Conservation (phyloP, 2,113 vertebrate species). For the Choloepus hoffmanni region DNA sequence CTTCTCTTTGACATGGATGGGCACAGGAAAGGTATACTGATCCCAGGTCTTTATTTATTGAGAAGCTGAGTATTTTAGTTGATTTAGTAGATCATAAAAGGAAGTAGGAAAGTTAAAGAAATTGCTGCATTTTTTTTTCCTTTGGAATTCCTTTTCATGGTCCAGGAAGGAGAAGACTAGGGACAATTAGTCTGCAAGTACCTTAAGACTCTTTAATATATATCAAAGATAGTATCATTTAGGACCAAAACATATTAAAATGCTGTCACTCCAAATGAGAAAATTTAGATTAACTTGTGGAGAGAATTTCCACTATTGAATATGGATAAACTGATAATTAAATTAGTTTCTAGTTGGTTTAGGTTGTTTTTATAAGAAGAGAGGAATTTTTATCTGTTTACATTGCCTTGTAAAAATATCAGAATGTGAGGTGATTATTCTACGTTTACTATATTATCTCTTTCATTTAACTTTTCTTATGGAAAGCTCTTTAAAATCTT, state of each 20-base stretch:
- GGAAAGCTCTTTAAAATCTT: conserved; percentile 38
- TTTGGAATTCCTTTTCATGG: not conserved
- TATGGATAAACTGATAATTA: conserved; percentile 54
- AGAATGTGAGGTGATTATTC: not conserved
- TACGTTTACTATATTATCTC: not conserved
- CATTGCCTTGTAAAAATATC: not conserved
- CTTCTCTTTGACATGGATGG: conserved; percentile 27
- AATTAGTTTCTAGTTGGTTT: conserved; percentile 40
- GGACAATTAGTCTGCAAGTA: not conserved
- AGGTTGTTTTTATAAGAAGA: conserved; percentile 30
- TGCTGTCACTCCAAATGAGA: not conserved
- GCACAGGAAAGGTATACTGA: conserved; percentile 38
- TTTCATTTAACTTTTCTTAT: conserved; percentile 45
- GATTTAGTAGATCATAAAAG: conserved; percentile 58
- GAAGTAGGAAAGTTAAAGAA: conserved; percentile 41
- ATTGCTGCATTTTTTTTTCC: conserved; percentile 29
- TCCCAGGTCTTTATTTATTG: conserved; percentile 64
- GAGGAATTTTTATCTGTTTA: not conserved
- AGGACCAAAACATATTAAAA: not conserved
- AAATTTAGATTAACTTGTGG: not conserved
- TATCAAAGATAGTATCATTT: not conserved
- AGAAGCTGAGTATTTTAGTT: conserved; percentile 53
- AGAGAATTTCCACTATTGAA: conserved; percentile 33
- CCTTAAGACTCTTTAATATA: not conserved
- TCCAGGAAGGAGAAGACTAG: not conserved